Base-by-base conservation (phyloP, 2,113 vertebrate species). In the Hassar affinis region DNA sequence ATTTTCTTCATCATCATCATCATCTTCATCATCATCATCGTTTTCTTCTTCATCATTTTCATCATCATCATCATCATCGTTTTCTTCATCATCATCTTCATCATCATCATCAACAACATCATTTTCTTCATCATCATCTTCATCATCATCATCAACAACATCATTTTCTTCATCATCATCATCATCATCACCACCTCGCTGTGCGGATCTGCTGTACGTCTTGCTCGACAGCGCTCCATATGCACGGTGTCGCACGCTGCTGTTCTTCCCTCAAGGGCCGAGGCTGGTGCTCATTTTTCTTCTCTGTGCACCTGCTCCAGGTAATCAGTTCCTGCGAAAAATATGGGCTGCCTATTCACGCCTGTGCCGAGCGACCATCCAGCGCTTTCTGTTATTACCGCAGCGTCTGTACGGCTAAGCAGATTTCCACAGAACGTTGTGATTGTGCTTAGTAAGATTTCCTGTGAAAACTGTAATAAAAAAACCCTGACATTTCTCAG, bases 301-400 rank as follows among this genome's bases (percentile, higher is more conserved):
- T 6, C 38, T 42, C 20, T 54, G 2, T 25, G 5, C 47, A 83
- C 81, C 66, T 81, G 49, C 25, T 52, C 66, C 80, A 81, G 35
- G 42, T 56, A 57, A 81, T 56, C 80, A 57, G 45, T 57, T 18
- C 33, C 51, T 30, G 51, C 22, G 38, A 52, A 45, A 71, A 22
- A 25, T 75, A 61, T 20, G 17, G n/a, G 27, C 35, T 57, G 57
- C 57, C 64, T 74, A 47, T 49, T n/a, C 54, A 14, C 27, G 20
- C 51, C 64, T 38, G 20, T 52, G 35, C 22, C 80, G 45, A 56
- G 51, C 71, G 51, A 47, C 18, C 35, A 22, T 35, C 52, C 22
- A 22, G 64, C 35, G 27, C 33, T 27, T 59, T 38, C 22, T 66
- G 54, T 83, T 61, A 68, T 66, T 64, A 62, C 30, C 20, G 1